Percentiles rank a stretch among this genome's conserved stretches.
phyloP scores from a whole-genome alignment of 2,888 invertebrate species.

The Uloborus plumipes region DNA sequence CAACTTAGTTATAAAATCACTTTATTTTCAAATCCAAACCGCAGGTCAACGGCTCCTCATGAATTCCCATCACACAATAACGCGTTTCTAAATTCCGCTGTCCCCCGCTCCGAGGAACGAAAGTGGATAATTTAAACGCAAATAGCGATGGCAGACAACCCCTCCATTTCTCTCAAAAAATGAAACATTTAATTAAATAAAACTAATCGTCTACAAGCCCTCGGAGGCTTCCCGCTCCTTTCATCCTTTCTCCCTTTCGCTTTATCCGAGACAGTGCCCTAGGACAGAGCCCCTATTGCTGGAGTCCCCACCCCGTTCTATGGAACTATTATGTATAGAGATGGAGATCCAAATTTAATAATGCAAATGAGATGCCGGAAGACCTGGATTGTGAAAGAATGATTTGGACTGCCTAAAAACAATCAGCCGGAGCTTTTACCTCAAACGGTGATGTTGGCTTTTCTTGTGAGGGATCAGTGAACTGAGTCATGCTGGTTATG shows the following conservation, averaged over 20 bases:
- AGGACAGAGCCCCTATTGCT: not conserved
- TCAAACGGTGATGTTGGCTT: too few relatives aligned
- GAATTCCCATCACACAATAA: too few relatives aligned
- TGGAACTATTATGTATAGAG: conserved; percentile 12
- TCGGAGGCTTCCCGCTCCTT: not conserved
- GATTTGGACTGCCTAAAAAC: conserved; percentile 46
- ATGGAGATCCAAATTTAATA: conserved; percentile 50
- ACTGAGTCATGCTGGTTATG: too few relatives aligned
- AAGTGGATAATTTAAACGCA: conserved; percentile 51
- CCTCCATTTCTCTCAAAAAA: conserved; percentile 10
- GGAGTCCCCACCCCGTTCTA: not conserved
- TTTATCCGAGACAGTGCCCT: not conserved
- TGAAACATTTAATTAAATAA: conserved; percentile 62
- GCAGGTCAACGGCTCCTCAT: too few relatives aligned
- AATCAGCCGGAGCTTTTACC: conserved; percentile 9
- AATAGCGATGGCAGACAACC: conserved; percentile 9
- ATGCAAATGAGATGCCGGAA: conserved; percentile 46
- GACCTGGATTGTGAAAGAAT: conserved; percentile 13
- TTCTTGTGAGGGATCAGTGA: too few relatives aligned
- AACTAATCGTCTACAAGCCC: conserved; percentile 58
- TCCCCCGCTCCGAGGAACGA: not conserved
- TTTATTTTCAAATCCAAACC: too few relatives aligned
- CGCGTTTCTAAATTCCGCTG: not conserved
- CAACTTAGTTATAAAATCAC: too few relatives aligned
- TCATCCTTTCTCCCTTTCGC: conserved; percentile 1